A percentile compares a stretch with the other conserved stretches of the same genome.
Evolutionary conservation across 2,797 vertebrate genomes (phyloP).

Genomic region (Pyrocephalus nanus): DNA sequence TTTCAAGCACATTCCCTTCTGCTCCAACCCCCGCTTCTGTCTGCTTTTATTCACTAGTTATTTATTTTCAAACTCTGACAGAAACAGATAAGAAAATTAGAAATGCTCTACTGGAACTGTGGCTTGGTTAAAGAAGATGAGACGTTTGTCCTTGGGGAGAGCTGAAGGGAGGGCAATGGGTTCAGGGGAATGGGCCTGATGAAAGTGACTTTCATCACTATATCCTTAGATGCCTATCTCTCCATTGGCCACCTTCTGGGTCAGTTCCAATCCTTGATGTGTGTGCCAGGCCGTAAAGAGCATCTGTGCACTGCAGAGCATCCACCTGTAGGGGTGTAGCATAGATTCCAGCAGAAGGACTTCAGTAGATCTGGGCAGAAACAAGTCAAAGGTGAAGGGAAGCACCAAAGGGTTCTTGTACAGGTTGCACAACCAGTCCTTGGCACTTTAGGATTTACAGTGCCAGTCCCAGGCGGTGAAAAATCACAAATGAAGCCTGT

Average conservation of each 20-base stretch:
- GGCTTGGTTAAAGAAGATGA: background rate
- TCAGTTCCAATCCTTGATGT: background rate
- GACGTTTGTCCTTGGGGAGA: background rate
- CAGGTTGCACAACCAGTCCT: background rate
- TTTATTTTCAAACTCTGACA: slow-evolving; percentile 12
- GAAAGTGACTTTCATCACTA: background rate
- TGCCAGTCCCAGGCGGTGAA: background rate
- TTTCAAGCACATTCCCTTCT: slow-evolving; percentile 1
- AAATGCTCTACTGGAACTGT: background rate
- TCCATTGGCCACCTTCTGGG: background rate
- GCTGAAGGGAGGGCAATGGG: background rate
- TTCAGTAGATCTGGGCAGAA: background rate
- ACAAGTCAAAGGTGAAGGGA: background rate
- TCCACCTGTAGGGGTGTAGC: background rate
- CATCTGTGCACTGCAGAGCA: background rate
- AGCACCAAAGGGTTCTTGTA: background rate
- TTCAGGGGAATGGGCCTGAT: background rate
- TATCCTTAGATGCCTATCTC: background rate
- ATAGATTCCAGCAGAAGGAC: background rate
- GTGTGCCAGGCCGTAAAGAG: background rate
- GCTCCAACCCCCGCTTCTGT: background rate
- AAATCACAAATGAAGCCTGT: background rate
- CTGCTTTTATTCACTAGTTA: slow-evolving; percentile 7
- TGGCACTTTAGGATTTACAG: background rate
- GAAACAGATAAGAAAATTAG: background rate